These are phyloP conservation scores for Myotis daubentonii DNA, from an alignment of 2,797 vertebrate species.

Conservation along the genomic window DNA sequence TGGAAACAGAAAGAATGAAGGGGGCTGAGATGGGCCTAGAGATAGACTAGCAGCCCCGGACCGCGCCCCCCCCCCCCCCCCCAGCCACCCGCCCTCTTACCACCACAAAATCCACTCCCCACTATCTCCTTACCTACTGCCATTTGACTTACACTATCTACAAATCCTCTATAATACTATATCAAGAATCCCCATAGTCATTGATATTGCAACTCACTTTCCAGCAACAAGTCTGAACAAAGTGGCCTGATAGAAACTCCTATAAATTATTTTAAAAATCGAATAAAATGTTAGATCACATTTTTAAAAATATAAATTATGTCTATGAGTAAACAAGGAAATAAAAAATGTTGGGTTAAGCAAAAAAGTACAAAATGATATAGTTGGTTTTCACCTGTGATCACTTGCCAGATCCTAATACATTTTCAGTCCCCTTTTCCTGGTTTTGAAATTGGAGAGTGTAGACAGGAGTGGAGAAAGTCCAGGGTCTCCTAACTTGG, in stretches of 20 bases:
- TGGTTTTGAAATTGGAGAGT: background rate
- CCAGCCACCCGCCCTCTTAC: no score
- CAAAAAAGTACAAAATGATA: background rate
- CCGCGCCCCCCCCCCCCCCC: background rate
- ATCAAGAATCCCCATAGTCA: background rate
- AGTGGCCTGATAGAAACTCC: background rate
- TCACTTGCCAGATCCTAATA: background rate
- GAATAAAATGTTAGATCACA: background rate
- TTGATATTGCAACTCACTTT: background rate
- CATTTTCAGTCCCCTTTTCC: background rate
- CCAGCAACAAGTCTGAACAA: background rate
- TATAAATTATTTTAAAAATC: background rate
- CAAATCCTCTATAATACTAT: background rate
- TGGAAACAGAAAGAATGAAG: background rate
- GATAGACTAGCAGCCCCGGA: background rate
- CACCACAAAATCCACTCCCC: background rate
- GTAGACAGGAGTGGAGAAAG: background rate
- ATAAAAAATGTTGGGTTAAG: background rate
- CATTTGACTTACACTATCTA: background rate
- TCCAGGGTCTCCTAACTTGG: background rate
- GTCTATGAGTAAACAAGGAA: conserved; percentile 32
- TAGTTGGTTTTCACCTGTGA: conserved; percentile 19
- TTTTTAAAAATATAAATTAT: conserved; percentile 29
- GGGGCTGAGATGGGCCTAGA: background rate
- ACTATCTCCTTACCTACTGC: background rate